Conservation (phyloP, 2,888 invertebrate species). For the Nemoura dubitans region DNA sequence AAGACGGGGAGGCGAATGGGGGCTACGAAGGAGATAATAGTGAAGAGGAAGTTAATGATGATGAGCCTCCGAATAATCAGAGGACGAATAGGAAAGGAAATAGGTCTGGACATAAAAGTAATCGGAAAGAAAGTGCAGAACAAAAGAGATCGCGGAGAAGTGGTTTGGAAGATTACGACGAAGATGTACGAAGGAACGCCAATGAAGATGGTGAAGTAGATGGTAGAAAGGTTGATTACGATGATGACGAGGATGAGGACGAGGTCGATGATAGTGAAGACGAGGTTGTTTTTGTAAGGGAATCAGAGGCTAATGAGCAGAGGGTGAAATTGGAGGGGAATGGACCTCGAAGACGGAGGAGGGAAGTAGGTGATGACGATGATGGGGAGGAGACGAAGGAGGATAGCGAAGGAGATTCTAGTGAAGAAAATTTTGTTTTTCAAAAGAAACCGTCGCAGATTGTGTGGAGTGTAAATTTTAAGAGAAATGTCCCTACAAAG, state of each 20-base stretch:
- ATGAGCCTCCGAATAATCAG: too few relatives aligned
- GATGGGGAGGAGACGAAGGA: neutral
- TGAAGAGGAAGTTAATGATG: too few relatives aligned
- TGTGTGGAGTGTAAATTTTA: neutral
- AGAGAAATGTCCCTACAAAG: too few relatives aligned
- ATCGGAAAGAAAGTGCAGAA: neutral
- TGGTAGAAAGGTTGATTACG: slow-evolving; percentile 8
- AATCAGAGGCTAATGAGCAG: neutral
- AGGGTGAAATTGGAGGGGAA: neutral
- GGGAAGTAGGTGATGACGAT: neutral
- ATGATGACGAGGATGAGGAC: neutral
- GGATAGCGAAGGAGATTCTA: slow-evolving; percentile 32
- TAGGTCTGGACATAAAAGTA: too few relatives aligned
- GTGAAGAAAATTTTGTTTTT: neutral
- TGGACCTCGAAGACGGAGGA: too few relatives aligned
- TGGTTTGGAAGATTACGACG: neutral
- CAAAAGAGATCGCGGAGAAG: neutral
- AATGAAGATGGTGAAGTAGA: too few relatives aligned
- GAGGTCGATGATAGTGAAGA: neutral
- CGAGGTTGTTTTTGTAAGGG: neutral
- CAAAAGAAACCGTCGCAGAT: neutral
- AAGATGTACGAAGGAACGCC: too few relatives aligned
- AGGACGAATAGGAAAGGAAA: too few relatives aligned
- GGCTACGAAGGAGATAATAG: too few relatives aligned
- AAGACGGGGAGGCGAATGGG: too few relatives aligned